Evolutionary conservation across 2,797 vertebrate genomes (phyloP).

Genomic region (Enteromius afrohamiltoni): DNA sequence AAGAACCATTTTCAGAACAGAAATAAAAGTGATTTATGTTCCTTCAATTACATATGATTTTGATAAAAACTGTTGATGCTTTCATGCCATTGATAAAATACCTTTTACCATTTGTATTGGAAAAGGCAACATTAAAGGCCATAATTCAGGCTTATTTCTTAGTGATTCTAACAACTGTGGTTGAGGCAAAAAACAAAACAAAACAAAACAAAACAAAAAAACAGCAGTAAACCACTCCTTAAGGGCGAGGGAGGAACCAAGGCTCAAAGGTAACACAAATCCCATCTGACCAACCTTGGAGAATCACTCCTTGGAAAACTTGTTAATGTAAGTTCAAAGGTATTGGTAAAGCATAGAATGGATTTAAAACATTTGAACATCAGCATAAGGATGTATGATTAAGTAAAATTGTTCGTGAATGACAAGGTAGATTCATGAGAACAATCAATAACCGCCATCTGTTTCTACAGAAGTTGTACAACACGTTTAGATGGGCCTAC

Average conservation of each 20-base stretch:
- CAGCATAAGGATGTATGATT: neutral
- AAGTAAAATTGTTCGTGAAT: neutral
- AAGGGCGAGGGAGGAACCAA: neutral
- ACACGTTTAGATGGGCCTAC: no score
- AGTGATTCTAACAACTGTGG: neutral
- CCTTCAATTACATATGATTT: neutral
- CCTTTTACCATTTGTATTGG: neutral
- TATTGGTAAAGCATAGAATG: neutral
- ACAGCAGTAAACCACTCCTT: conserved; percentile 1
- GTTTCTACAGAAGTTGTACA: neutral
- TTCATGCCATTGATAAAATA: neutral
- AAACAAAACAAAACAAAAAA: no score
- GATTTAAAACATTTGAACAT: neutral
- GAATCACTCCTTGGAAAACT: neutral
- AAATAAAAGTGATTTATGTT: neutral
- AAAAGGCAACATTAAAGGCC: neutral
- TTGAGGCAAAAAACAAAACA: neutral
- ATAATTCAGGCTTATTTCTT: neutral
- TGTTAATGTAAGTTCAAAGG: neutral
- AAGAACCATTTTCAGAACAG: neutral
- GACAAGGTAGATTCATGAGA: neutral
- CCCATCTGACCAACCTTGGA: neutral
- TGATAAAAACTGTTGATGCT: neutral
- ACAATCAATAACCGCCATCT: neutral
- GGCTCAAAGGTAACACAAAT: conserved; percentile 19